A percentile compares a stretch with the other conserved stretches of the same genome.
Evolutionary conservation across 2,888 invertebrate species (phyloP).

Genomic region (Drosophila flavopinicola): DNA sequence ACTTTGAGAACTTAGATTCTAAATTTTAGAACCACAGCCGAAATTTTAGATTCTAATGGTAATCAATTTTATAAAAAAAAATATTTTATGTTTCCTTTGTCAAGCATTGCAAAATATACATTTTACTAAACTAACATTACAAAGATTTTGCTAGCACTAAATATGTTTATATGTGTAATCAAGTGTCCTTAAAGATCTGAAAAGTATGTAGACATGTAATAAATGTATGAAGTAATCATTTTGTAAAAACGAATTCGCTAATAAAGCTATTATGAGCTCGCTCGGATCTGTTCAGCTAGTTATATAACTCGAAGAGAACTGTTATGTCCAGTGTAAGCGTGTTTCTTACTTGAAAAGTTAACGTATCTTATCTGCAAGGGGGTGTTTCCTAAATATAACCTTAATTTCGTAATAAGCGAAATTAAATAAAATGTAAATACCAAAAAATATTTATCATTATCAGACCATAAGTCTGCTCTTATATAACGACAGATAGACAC

Average conservation of each 20-base stretch:
- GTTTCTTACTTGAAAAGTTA: not conserved
- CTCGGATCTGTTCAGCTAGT: slow-evolving; percentile 8
- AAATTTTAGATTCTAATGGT: no score
- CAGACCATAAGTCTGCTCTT: not conserved
- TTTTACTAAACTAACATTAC: no score
- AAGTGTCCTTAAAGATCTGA: no score
- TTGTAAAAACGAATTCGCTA: not conserved
- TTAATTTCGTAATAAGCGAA: not conserved
- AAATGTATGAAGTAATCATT: not conserved
- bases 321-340: slow-evolving; percentile 5
- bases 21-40: no score
- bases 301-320: not conserved
- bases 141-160: no score
- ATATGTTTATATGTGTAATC: no score
- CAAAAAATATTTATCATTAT: not conserved
- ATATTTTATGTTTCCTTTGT: no score
- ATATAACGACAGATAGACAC: not conserved
- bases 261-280: slow-evolving; percentile 1
- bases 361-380: slow-evolving; percentile 1
- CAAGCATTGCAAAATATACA: no score
- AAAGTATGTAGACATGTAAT: no score
- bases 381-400: not conserved
- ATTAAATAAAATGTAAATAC: not conserved
- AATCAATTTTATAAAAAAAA: no score
- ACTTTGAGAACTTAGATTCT: no score